Base-by-base conservation (phyloP, 1,140 invertebrate species). In the Neuroterus valhalla region DNA sequence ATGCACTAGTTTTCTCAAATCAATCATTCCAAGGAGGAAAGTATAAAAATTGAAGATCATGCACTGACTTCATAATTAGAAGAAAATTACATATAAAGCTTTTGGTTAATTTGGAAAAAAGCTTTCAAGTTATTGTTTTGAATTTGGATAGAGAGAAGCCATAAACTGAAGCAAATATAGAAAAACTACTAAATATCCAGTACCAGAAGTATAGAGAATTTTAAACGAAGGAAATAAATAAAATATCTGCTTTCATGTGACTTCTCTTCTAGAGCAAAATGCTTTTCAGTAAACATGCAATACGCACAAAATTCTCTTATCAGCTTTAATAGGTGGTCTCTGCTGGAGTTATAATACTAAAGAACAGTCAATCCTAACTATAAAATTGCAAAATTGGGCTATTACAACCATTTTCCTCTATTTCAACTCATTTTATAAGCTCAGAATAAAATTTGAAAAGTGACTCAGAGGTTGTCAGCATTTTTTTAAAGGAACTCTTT, bases 11-110 rank as follows among this genome's bases (percentile, higher is more conserved):
- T 38, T 38, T 38, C 31, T 38, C 31, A 38, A 23, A 55, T 55
- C 50, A 52, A 52, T 55, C 52, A 55, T 55, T 55, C 52, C 52
- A 55, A 26, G 55, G 14, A 62, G 31, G 31, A 8, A 38, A 38
- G 5, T 38, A 38, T 8, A 38, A 38, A n/a, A 62, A 31, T 62
- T 14, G 11, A 8, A 3, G 4, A 62, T 38, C 55, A 62, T 62
- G 55, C 55, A 55, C 3, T 21, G 1, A n/a, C 15, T 62, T 31
- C 15, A 5, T n/a, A 62, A 31, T 31, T 62, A 62, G 21, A 62
- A 31, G 14, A 31, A 2, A 62, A n/a, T 15, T 6, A 55, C 19
- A 55, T 23, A 62, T 15, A 5, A n/a, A 48, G 10, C 5, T 38
- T 38, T 8, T 38, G 3, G 31, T 38, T 38, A 38, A 38, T 38